These are phyloP conservation scores for Labia minor DNA, from an alignment of 2,888 invertebrate species.

Conservation along the genomic window DNA sequence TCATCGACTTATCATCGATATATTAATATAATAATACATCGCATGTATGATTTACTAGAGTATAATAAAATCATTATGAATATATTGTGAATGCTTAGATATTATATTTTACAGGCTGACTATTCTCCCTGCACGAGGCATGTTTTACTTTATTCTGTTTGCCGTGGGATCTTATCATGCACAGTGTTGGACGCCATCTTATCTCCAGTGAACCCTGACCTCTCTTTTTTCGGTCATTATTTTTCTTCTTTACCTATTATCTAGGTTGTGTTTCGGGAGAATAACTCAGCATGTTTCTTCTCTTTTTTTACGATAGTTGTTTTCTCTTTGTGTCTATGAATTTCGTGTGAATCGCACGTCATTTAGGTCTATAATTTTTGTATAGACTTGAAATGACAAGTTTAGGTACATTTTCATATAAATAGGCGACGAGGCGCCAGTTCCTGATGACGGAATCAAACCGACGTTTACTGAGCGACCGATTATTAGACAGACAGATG, in stretches of 20 bases:
- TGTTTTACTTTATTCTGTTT: background rate
- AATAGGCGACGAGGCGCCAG: conserved; percentile 87
- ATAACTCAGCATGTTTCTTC: background rate
- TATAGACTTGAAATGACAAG: conserved; percentile 25
- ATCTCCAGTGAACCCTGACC: background rate
- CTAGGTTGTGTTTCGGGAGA: background rate
- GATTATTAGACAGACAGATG: conserved; percentile 90
- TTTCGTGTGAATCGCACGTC: background rate
- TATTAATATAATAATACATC: no score
- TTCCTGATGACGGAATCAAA: conserved; percentile 86
- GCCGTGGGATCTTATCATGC: background rate
- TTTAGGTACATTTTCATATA: conserved; percentile 33
- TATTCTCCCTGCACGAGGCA: background rate
- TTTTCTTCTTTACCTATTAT: background rate
- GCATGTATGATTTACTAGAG: no score
- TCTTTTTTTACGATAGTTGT: background rate
- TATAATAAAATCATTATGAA: no score
- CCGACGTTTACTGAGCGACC: conserved; percentile 98
- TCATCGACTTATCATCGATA: no score
- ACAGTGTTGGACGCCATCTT: background rate
- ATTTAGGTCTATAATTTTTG: background rate
- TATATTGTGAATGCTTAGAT: background rate
- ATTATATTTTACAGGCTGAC: background rate
- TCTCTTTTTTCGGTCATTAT: background rate
- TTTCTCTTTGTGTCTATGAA: background rate